Percentiles rank a stretch among this genome's conserved stretches.
These are phyloP conservation scores for Carcina quercana DNA, from an alignment of 2,888 invertebrate species.

Conservation along the genomic window DNA sequence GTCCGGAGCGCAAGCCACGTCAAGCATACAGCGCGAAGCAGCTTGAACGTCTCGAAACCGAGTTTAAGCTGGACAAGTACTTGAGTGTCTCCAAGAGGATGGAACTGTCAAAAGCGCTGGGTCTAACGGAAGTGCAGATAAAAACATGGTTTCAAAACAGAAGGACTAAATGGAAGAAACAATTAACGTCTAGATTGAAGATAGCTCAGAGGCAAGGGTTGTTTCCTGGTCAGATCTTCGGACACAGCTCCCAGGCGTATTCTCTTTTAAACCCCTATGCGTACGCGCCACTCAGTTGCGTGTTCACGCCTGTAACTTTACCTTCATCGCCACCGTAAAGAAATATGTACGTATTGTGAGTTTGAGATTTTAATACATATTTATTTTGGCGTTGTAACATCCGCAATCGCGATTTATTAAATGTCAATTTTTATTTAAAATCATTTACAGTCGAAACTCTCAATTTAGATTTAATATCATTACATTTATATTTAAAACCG, in stretches of 20 bases:
- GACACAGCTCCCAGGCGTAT: constrained; percentile 75
- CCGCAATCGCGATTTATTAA: too few relatives aligned
- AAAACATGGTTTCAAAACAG: constrained; percentile 98
- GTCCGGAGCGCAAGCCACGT: constrained; percentile 93
- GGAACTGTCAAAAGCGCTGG: constrained; percentile 92
- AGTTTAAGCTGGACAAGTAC: constrained; percentile 97
- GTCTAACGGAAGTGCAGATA: constrained; percentile 95
- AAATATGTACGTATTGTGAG: not conserved
- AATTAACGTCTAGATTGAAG: constrained; percentile 90
- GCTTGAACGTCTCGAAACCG: constrained; percentile 91
- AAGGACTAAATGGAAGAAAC: constrained; percentile 98
- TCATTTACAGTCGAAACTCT: too few relatives aligned
- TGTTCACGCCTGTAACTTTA: constrained; percentile 72
- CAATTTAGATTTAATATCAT: too few relatives aligned
- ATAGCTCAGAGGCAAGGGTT: constrained; percentile 91
- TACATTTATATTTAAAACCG: too few relatives aligned
- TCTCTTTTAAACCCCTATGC: constrained; percentile 78
- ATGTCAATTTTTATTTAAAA: too few relatives aligned
- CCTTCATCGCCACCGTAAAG: constrained; percentile 49
- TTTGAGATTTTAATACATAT: not conserved
- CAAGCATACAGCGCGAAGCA: constrained; percentile 98
- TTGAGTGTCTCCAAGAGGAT: constrained; percentile 95
- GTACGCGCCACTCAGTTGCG: constrained; percentile 74
- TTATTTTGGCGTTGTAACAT: too few relatives aligned
- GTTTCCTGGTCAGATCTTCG: constrained; percentile 81